Conservation (phyloP, 1,140 invertebrate species). For the Aphelinus certus region DNA sequence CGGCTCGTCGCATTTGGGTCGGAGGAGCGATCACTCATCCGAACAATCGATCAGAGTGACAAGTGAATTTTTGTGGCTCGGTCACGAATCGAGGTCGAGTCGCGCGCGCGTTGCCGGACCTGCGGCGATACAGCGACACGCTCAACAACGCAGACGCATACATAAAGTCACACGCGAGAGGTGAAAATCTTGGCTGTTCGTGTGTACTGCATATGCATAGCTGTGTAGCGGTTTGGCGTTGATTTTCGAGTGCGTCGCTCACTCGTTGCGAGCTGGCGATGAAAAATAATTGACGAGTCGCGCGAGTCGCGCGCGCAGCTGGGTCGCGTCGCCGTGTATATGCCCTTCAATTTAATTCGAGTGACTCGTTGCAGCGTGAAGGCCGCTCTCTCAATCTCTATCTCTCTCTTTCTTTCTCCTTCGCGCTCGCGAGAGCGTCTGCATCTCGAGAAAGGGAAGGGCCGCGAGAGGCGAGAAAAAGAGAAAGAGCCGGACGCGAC, state of each 20-base stretch:
- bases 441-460: neutral
- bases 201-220: too few relatives aligned
- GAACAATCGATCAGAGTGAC: too few relatives aligned
- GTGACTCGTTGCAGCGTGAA: constrained; percentile 24
- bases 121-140: neutral
- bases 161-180: too few relatives aligned
- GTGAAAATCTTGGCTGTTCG: too few relatives aligned
- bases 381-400: neutral
- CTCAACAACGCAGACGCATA: too few relatives aligned
- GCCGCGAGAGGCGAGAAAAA: neutral
- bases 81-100: too few relatives aligned
- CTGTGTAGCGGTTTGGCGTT: too few relatives aligned
- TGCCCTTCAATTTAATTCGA: constrained; percentile 34
- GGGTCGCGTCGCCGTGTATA: constrained; percentile 2
- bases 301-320: neutral
- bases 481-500: neutral
- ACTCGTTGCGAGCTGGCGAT: neutral
- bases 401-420: neutral
- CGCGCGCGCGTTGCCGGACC: neutral
- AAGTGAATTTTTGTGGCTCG: too few relatives aligned
- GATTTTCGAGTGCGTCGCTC: too few relatives aligned
- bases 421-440: neutral
- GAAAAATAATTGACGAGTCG: constrained; percentile 29
- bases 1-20: too few relatives aligned
- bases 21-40: too few relatives aligned